Evolutionary conservation across 2,113 vertebrate species (phyloP), one percentile per base, ranked within the genome.

Genomic region (Corydoras sp.): DNA sequence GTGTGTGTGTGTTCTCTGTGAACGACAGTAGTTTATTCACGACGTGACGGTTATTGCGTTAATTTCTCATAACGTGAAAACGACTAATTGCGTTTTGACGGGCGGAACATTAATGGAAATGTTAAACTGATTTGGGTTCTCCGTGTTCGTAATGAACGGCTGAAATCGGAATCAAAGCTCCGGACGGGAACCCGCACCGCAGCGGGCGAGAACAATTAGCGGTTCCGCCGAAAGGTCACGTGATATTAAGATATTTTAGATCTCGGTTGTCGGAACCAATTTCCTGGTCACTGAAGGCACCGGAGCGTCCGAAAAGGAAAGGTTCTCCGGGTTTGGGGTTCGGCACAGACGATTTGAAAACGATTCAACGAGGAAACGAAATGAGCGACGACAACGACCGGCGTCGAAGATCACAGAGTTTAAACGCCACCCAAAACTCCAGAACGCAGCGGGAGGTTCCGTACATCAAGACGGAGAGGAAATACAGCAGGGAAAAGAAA

Each of bases 61-160:
- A 62, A 78, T 78, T 64, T 65, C 65, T 74, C 68, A 72, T 65
- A 68, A 77, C 24, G 75, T 58, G 67, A 72, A 76, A 75, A 10
- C 48, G 56, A 67, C 58, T 82, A 78, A 82, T 80, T 79, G 68
- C 74, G 65, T 79, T 78, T 54, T 70, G 74, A 76, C 71, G 76
- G 66, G 71, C 72, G 18, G 60, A 15, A 77, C 68, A 80, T 65
- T 74, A 66, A 77, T 77, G 64, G 69, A 81, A 82, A 82, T 80
- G 81, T 77, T 80, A 80, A 84, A 82, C 74, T 76, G 58, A 82
- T 81, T 82, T 73, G 71, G 62, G 75, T 82, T 79, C 49, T 35
- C 58, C 12, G 59, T 78, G 71, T 76, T 78, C 75, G 71, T 74
- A 68, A 75, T 75, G 60, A 74, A 77, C 80, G 67, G 71, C 62